A percentile compares a stretch with the other conserved stretches of the same genome.
Conservation (phyloP, 1,140 invertebrate species). For the Diuraphis noxia region DNA sequence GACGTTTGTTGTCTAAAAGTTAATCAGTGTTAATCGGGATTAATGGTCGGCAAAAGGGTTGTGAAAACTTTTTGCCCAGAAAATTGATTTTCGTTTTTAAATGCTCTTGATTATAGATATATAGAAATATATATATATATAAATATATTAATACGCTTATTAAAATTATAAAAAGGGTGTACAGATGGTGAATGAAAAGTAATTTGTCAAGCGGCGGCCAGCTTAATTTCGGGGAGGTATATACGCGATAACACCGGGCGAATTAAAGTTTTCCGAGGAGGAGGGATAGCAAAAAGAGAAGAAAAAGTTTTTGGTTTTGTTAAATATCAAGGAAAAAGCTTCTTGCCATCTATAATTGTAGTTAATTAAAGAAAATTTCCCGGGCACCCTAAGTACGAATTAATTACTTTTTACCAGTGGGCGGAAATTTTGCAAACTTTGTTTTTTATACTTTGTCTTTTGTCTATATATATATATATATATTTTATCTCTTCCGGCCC, state of each 20-base stretch:
- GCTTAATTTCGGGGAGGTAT: constrained; percentile 50
- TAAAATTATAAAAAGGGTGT: constrained; percentile 51
- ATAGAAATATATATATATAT: constrained; percentile 4
- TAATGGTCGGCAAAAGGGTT: constrained; percentile 51
- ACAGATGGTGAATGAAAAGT: constrained; percentile 53
- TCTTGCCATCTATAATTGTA: constrained; percentile 50
- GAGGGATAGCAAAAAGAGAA: background rate
- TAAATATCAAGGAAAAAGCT: constrained; percentile 52
- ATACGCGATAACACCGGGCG: constrained; percentile 49
- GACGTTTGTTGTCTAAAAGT: constrained; percentile 52
- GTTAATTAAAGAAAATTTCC: constrained; percentile 54
- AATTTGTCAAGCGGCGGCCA: constrained; percentile 48
- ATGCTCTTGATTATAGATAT: background rate
- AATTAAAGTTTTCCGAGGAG: constrained; percentile 37
- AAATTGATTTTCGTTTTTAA: constrained; percentile 53
- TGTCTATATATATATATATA: constrained; percentile 22
- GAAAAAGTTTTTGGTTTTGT: constrained; percentile 53
- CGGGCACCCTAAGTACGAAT: constrained; percentile 52
- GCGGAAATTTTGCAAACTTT: constrained; percentile 53
- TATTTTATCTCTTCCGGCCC: constrained; percentile 42
- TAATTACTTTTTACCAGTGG: constrained; percentile 54
- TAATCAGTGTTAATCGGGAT: constrained; percentile 54
- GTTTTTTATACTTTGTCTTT: constrained; percentile 49
- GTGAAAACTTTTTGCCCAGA: constrained; percentile 42
- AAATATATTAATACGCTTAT: background rate